These are phyloP conservation scores for Apamea sordens DNA, from an alignment of 2,888 invertebrate genomes.

Conservation along the genomic window DNA sequence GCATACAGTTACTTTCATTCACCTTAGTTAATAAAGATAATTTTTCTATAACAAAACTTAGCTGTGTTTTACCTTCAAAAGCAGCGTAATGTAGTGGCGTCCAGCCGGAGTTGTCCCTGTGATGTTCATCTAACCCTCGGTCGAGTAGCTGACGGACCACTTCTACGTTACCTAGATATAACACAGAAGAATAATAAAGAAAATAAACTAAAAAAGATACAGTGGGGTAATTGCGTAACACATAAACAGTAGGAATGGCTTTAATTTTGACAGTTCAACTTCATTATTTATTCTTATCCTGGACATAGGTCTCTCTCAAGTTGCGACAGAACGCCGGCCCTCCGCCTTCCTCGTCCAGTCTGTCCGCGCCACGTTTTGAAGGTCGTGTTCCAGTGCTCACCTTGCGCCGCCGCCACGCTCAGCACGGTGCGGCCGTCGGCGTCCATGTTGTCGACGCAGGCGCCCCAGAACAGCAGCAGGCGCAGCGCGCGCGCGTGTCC, in stretches of 20 bases:
- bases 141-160: constrained; percentile 97
- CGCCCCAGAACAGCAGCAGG: constrained; percentile 97
- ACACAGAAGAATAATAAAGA: background rate
- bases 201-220: background rate
- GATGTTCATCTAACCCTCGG: constrained; percentile 96
- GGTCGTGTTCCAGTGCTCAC: constrained; percentile 70
- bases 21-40: background rate
- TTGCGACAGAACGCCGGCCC: background rate
- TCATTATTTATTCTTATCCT: too few species aligned
- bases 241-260: too few species aligned
- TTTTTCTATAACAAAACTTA: background rate
- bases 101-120: constrained; percentile 98
- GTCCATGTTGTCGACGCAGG: constrained; percentile 98
- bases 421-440: constrained; percentile 97
- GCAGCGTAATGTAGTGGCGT: constrained; percentile 99
- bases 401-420: constrained; percentile 96
- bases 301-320: background rate
- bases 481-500: constrained; percentile 97
- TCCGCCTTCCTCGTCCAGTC: background rate
- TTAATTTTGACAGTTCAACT: too few species aligned
- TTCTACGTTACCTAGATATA: constrained; percentile 92
- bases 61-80: constrained; percentile 92
- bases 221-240: too few species aligned
- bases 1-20: background rate
- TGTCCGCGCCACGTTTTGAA: background rate